Base-by-base conservation (phyloP, 2,797 vertebrate species). In the Oreonectes daqikongensis region DNA sequence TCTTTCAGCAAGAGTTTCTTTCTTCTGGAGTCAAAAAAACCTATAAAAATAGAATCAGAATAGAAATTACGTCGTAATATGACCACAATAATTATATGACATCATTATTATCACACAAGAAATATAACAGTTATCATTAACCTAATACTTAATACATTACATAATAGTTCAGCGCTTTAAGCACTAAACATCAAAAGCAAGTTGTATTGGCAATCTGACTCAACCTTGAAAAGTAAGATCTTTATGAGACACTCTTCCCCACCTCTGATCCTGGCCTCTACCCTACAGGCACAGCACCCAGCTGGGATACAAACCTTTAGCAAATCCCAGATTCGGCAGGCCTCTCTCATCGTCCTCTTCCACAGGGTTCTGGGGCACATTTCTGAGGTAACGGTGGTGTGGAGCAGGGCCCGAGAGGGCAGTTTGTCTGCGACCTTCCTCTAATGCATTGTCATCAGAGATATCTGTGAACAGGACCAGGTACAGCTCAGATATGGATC, bases 1-100 rank as follows among this genome's bases (percentile, higher is more conserved):
- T 98, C 97, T 83, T 92, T 95, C 81, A 93, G 90, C 92, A 96
- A 94, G 84, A 91, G 92, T 87, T 97, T 97, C 94, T 95, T 98
- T 91, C 96, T 94, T 90, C 95, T 98, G 88, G 88, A 90, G 83
- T 98, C 96, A 81, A 88, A 93, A 90, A 94, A 82, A 84, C 96
- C 96, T 99, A 91, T 81, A 93, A 82, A 92, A 85, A 92, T 35
- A 35, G 8, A 35, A n/a, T n/a, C n/a, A n/a, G n/a, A n/a, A n/a
- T n/a, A n/a, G n/a, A 42, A 42, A 42, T 42, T 11, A 12, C 2
- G 12, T 42, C 22, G 15, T 35, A 35, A 35, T 35, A 10, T 35
- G 9, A 35, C 8, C 35, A 60, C 15, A 3, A 10, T 15, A 28
- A n/a, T 18, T 30, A 8, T 28, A 42, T 42, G 40, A 42, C 40